phyloP scores from a whole-genome alignment of 1,140 invertebrate species.

The Phymorhynchus buccinoides region DNA sequence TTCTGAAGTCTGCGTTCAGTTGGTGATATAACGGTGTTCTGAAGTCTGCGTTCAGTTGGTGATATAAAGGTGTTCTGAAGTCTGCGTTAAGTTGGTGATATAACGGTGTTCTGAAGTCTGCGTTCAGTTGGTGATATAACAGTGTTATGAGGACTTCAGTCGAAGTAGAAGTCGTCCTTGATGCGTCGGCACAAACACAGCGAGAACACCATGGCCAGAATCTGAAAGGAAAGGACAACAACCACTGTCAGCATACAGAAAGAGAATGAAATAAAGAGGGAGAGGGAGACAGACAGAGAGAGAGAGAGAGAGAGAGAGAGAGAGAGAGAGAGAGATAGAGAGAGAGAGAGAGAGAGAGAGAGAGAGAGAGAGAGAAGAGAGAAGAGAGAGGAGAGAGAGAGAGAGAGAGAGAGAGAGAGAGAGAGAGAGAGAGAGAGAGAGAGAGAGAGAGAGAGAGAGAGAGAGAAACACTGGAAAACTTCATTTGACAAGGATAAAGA shows the following conservation, averaged over 20 bases:
- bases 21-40: no score
- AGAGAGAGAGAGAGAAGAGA: not conserved
- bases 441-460: not conserved
- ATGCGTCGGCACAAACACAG: conserved; percentile 59
- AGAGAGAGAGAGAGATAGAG: no score
- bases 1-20: no score
- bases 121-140: no score
- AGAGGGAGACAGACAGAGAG: not conserved
- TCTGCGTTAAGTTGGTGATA: no score
- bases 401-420: not conserved
- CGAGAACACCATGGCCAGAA: conserved; percentile 59
- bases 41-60: no score
- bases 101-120: no score
- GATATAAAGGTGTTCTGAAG: no score
- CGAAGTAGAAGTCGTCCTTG: conserved; percentile 53
- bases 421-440: not conserved
- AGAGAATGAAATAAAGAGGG: not conserved
- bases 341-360: not conserved
- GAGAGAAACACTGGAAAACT: not conserved
- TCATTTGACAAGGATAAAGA: no score
- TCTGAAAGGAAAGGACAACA: conserved; percentile 44
- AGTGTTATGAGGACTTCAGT: no score
- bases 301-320: not conserved
- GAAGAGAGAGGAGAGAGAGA: not conserved
- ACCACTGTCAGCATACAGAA: not conserved